Conservation (phyloP, 2,797 vertebrate species). For the Vireo griseus region DNA sequence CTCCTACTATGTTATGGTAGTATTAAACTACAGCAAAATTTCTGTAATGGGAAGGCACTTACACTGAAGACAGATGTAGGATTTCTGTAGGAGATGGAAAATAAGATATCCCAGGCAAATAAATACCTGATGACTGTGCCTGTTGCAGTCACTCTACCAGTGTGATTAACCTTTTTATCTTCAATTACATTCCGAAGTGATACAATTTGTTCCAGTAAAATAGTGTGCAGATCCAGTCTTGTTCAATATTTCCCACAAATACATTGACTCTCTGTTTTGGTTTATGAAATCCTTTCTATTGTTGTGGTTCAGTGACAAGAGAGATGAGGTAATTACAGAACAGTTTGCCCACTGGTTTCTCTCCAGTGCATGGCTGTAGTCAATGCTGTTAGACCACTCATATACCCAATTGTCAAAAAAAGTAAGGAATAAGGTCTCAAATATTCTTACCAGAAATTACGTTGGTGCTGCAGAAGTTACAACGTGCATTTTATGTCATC, state of each 20-base stretch:
- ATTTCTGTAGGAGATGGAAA: not conserved
- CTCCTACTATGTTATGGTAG: not conserved
- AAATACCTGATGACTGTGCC: not conserved
- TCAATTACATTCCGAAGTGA: conserved; percentile 15
- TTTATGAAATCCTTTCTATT: not conserved
- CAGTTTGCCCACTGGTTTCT: not conserved
- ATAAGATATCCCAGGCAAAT: not conserved
- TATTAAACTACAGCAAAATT: conserved; percentile 14
- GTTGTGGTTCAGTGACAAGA: not conserved
- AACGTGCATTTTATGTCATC: conserved; percentile 46
- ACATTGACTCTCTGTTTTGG: not conserved
- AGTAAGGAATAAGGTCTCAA: not conserved
- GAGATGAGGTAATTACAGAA: not conserved
- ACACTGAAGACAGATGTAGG: not conserved
- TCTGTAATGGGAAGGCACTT: not conserved
- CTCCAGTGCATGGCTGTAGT: not conserved
- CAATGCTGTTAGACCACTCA: not conserved
- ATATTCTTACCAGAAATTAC: not conserved
- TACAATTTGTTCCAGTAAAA: conserved; percentile 35
- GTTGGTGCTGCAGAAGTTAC: conserved; percentile 35
- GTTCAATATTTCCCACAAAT: conserved; percentile 21
- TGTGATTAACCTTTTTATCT: conserved; percentile 33
- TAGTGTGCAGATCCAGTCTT: conserved; percentile 20
- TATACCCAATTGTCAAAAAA: not conserved
- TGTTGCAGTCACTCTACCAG: not conserved